Percentiles rank a stretch among this genome's conserved stretches.
Evolutionary conservation across 2,797 vertebrate species (phyloP).

Genomic region (Chromis chromis): DNA sequence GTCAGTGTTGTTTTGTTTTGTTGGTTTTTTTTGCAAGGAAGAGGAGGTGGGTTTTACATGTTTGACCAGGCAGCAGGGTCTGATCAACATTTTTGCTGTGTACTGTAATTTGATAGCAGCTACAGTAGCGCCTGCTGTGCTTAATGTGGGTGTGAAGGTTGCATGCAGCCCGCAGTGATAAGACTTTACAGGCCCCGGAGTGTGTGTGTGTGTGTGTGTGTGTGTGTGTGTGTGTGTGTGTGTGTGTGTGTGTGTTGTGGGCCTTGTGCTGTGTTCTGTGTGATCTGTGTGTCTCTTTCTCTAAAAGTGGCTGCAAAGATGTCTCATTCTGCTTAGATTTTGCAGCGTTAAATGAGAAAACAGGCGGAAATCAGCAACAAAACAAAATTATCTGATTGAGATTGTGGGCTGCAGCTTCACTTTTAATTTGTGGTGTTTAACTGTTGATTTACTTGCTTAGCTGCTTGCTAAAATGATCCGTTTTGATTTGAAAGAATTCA

Average conservation of each 20-base stretch:
- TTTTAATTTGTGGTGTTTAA: too few relatives aligned
- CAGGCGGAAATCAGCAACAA: neutral
- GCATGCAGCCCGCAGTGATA: neutral
- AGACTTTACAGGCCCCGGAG: constrained; percentile 7
- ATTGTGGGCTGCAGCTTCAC: too few relatives aligned
- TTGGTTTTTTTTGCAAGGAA: constrained; percentile 16
- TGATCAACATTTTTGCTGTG: neutral
- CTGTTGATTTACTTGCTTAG: too few relatives aligned
- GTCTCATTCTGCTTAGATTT: neutral
- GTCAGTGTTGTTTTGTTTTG: neutral
- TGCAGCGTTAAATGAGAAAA: constrained; percentile 12
- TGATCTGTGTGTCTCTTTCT: neutral
- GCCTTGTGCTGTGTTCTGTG: neutral
- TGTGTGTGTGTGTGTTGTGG: neutral
- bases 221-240: neutral
- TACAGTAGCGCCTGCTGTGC: neutral
- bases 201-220: neutral
- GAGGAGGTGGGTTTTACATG: neutral
- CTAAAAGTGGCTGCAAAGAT: neutral
- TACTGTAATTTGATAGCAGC: neutral
- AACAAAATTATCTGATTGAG: neutral
- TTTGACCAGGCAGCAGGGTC: constrained; percentile 3
- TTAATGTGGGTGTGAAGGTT: neutral
- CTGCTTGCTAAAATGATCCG: too few relatives aligned
- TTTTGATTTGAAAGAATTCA: neutral